Evolutionary conservation across 2,113 vertebrate species (phyloP), one percentile per base, ranked within the genome.

Genomic region (Mastomys natalensis): DNA sequence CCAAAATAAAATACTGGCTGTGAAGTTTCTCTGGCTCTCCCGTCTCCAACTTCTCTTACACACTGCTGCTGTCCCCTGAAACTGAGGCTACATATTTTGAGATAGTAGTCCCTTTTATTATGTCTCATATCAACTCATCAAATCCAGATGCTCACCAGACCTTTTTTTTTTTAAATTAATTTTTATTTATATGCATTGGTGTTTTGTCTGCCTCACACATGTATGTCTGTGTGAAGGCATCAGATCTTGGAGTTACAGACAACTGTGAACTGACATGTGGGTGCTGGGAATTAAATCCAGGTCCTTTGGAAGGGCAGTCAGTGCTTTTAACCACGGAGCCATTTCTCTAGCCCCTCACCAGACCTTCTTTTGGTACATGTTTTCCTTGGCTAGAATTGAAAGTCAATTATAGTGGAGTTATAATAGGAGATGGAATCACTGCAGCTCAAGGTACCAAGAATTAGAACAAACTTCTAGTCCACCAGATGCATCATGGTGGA

Each of bases 1-100:
- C 9, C 24, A 48, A 19, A 66, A 21, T 34, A 48, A 66, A 86
- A 48, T 66, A 13, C 31, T 37, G 64, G 3, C 45, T 89, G 64
- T 43, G 40, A 90, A 68, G 15, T 93, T 74, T 97, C 78, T 93
- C 93, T 94, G 80, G 31, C 22, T 29, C 22, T 68, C 43, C 5
- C 51, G 24, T 21, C 22, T 16, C 17, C 21, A 37, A 48, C 40
- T 77, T 94, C 26, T 48, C 81, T 24, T 7, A 29, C 22, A 5
- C 7, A 2, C 80, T 51, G 64, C n/a, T 86, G 48, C 45, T 90
- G 68, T 22, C 40, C n/a, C 37, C 16, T 11, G 70, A 89, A 74
- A 60, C 29, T 3, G 62, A 90, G 64, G 80, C 89, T 74, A 19
- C 12, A 0, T 80, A 34, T 90, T 78, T 94, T 51, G 11, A 48